phyloP scores from a whole-genome alignment of 2,888 invertebrate species.

The Cephonodes hylas region DNA sequence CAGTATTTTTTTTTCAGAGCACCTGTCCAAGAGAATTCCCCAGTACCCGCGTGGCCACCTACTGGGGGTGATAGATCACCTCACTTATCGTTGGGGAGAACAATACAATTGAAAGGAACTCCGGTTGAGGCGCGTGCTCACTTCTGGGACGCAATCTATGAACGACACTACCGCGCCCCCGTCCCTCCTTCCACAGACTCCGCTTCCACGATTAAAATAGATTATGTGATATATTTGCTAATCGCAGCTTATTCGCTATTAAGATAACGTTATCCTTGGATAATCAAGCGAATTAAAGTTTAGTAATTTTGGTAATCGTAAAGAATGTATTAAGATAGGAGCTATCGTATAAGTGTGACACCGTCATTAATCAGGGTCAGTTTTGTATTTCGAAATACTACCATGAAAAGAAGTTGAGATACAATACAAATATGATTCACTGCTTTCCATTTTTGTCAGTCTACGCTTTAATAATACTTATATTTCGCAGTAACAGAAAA shows the following conservation, averaged over 20 bases:
- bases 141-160: constrained; percentile 38
- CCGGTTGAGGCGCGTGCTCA: constrained; percentile 22
- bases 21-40: constrained; percentile 24
- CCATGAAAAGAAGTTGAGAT: no score
- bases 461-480: no score
- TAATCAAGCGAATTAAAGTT: background rate
- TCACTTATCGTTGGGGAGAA: constrained; percentile 28
- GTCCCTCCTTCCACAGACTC: constrained; percentile 23
- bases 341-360: no score
- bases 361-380: no score
- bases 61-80: constrained; percentile 23
- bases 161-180: constrained; percentile 27
- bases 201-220: background rate
- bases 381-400: no score
- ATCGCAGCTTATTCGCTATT: background rate
- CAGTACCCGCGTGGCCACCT: constrained; percentile 28
- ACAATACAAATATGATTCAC: no score
- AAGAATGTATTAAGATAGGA: no score
- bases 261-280: background rate
- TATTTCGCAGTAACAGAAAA: no score
- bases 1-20: constrained; percentile 23
- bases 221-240: background rate
- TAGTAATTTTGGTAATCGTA: no score
- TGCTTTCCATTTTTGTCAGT: no score
- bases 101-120: constrained; percentile 23